Evolutionary conservation across 2,888 invertebrate species (phyloP).

Genomic region (Cybosia mesomella): DNA sequence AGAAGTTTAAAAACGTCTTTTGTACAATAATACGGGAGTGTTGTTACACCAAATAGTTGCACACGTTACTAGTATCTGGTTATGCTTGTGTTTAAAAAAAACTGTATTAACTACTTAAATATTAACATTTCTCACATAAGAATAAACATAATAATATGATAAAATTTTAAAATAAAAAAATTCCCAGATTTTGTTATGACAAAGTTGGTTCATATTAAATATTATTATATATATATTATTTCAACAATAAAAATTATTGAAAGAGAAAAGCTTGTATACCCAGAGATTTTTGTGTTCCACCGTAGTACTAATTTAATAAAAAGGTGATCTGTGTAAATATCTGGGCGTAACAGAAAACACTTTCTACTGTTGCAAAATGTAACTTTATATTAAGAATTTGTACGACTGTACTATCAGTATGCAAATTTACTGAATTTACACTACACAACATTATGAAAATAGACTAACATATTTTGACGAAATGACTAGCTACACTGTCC

Average conservation of each 20-base stretch:
- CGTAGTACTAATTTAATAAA: constrained; percentile 19
- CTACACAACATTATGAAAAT: too few relatives aligned
- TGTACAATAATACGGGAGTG: too few relatives aligned
- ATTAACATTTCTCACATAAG: background rate
- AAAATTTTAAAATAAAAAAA: constrained; percentile 14
- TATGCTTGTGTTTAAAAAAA: too few relatives aligned
- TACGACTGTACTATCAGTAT: too few relatives aligned
- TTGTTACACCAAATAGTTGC: too few relatives aligned
- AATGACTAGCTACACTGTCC: too few relatives aligned
- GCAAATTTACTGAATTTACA: too few relatives aligned
- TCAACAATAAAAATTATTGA: constrained; percentile 26
- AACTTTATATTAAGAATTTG: background rate
- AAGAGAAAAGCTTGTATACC: constrained; percentile 19
- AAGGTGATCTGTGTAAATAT: constrained; percentile 22
- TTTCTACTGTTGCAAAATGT: constrained; percentile 15
- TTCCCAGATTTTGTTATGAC: constrained; percentile 17
- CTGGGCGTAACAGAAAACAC: constrained; percentile 18
- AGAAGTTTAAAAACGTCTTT: too few relatives aligned
- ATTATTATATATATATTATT: too few relatives aligned
- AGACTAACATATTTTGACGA: too few relatives aligned
- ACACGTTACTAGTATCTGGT: too few relatives aligned
- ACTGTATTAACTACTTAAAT: too few relatives aligned
- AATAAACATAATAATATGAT: background rate
- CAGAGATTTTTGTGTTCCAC: constrained; percentile 18
- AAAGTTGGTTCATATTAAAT: constrained; percentile 26